Conservation (phyloP, 1,140 invertebrate species). For the Cephus cinctus region DNA sequence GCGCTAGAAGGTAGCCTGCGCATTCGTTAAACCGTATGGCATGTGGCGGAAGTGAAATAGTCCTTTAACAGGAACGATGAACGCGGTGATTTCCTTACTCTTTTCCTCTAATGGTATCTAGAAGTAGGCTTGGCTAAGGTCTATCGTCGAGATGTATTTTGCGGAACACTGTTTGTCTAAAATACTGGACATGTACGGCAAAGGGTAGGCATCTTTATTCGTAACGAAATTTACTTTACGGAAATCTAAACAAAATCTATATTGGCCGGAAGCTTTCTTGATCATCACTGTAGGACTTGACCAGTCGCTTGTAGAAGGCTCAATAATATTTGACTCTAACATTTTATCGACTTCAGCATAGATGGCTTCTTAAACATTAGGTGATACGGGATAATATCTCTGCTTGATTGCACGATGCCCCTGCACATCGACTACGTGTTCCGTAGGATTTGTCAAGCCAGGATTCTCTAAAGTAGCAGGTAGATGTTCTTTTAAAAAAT, state of each 20-base stretch:
- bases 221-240: constrained; percentile 4
- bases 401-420: constrained; percentile 30
- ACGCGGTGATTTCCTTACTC: constrained; percentile 31
- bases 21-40: constrained; percentile 30
- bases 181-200: constrained; percentile 27
- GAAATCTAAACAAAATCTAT: constrained; percentile 15
- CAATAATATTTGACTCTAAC: constrained; percentile 24
- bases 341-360: constrained; percentile 32
- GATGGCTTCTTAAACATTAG: constrained; percentile 17
- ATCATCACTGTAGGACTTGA: constrained; percentile 24
- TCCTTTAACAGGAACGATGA: constrained; percentile 27
- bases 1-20: constrained; percentile 9
- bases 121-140: no score
- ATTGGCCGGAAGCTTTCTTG: constrained; percentile 19
- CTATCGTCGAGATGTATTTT: no score
- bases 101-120: constrained; percentile 34
- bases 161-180: no score
- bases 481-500: not conserved
- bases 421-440: constrained; percentile 34
- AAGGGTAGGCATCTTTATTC: constrained; percentile 18
- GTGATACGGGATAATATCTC: constrained; percentile 27
- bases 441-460: constrained; percentile 14
- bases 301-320: constrained; percentile 27
- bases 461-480: not conserved
- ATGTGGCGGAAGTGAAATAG: constrained; percentile 31